Percentiles rank a stretch among this genome's conserved stretches.
These are phyloP conservation scores for Apodemus agrarius DNA, from an alignment of 2,797 vertebrate species.

Conservation along the genomic window DNA sequence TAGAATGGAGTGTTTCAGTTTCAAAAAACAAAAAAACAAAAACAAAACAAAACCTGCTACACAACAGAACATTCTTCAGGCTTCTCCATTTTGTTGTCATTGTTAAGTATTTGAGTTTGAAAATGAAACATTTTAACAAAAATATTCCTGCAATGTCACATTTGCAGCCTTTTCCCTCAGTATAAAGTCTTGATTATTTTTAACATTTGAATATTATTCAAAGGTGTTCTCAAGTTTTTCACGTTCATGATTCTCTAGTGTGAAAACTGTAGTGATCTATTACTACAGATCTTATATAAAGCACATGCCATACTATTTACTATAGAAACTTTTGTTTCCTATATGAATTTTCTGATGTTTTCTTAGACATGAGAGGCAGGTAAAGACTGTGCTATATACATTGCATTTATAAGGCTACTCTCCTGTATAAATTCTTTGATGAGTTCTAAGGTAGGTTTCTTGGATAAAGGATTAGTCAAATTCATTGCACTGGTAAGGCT, in stretches of 20 bases:
- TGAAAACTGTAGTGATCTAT: neutral
- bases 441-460: neutral
- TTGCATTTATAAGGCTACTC: conserved; percentile 8
- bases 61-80: neutral
- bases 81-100: neutral
- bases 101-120: neutral
- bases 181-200: neutral
- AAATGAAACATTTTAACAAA: neutral
- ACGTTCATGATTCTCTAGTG: neutral
- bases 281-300: neutral
- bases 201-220: neutral
- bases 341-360: neutral
- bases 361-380: neutral
- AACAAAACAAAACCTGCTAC: neutral
- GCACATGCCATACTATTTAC: neutral
- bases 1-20: neutral
- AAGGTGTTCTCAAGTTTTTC: neutral
- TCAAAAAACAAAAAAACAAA: neutral
- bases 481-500: neutral
- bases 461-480: conserved; percentile 15
- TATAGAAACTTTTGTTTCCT: neutral
- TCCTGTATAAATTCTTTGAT: conserved; percentile 17
- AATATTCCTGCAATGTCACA: neutral
- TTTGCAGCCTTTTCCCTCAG: neutral
- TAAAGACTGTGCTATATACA: conserved; percentile 18